Evolutionary conservation across 1,140 invertebrate genomes (phyloP).

Genomic region (Conus ventricosus): DNA sequence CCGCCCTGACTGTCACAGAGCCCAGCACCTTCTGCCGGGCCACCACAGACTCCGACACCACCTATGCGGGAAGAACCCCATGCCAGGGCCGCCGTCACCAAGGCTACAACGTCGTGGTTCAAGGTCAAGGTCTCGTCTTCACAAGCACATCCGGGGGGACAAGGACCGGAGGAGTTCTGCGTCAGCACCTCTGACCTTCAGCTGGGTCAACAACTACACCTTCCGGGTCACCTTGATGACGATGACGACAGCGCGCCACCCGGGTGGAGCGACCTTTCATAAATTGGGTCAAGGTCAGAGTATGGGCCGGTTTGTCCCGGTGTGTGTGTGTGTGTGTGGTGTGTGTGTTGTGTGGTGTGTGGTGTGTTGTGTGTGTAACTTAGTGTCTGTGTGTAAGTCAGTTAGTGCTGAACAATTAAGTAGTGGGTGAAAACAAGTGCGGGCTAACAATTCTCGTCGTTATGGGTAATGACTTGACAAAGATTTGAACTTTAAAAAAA

Average conservation of each 20-base stretch:
- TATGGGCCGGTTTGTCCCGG: not conserved
- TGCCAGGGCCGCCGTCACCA: constrained; percentile 22
- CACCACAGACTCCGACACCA: constrained; percentile 21
- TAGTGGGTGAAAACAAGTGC: too few species aligned
- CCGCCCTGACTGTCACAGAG: constrained; percentile 21
- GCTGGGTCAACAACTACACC: constrained; percentile 17
- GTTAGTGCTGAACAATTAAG: too few species aligned
- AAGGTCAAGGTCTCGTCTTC: constrained; percentile 12
- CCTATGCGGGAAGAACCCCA: constrained; percentile 49
- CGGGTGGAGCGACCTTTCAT: constrained; percentile 13
- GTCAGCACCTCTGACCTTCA: not conserved
- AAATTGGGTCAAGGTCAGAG: constrained; percentile 19
- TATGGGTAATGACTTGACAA: too few species aligned
- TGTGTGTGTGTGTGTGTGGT: not conserved
- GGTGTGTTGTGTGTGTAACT: not conserved
- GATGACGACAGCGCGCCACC: not conserved
- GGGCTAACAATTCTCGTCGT: too few species aligned
- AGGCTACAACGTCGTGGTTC: constrained; percentile 34
- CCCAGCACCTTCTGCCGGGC: constrained; percentile 43
- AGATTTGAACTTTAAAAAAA: too few species aligned
- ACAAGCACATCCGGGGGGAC: constrained; percentile 4
- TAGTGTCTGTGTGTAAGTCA: not conserved
- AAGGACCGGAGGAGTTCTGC: constrained; percentile 20
- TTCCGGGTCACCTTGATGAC: constrained; percentile 11
- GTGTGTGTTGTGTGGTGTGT: not conserved